phyloP scores from a whole-genome alignment of 2,797 vertebrate species.

The Myotis daubentonii region DNA sequence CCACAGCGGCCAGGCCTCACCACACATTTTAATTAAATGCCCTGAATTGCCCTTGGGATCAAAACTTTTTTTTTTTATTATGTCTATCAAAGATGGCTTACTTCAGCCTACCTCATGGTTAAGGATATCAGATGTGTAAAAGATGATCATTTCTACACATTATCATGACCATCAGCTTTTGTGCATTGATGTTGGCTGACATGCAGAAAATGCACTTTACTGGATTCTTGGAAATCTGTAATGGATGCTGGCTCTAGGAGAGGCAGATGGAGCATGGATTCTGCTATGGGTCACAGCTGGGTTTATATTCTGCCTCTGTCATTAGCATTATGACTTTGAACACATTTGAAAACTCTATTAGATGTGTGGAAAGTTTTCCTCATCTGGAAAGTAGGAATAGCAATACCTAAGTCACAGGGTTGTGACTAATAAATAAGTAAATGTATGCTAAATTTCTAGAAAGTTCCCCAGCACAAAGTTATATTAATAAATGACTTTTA shows the following conservation, averaged over 20 bases:
- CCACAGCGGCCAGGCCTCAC: not conserved
- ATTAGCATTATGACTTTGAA: not conserved
- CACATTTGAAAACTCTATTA: not conserved
- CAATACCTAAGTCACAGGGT: not conserved
- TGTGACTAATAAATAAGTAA: conserved; percentile 31
- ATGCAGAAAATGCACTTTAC: not conserved
- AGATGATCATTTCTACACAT: not conserved
- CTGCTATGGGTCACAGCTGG: not conserved
- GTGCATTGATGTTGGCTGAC: not conserved
- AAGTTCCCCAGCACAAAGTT: not conserved
- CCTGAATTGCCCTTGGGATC: not conserved
- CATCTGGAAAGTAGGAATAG: not conserved
- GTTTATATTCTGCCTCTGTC: conserved; percentile 40
- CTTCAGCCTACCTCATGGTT: not conserved
- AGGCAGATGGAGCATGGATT: not conserved
- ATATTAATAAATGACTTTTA: conserved; percentile 57
- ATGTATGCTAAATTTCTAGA: conserved; percentile 40
- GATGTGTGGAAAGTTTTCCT: not conserved
- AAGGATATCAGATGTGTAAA: not conserved
- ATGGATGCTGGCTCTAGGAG: not conserved
- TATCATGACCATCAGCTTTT: not conserved
- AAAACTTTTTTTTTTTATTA: conserved; percentile 27
- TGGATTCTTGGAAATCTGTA: not conserved
- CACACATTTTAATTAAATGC: conserved; percentile 25
- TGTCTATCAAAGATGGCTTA: not conserved